Percentiles rank a stretch among this genome's conserved stretches.
phyloP scores from a whole-genome alignment of 1,140 invertebrate genomes.

The Bombus affinis region DNA sequence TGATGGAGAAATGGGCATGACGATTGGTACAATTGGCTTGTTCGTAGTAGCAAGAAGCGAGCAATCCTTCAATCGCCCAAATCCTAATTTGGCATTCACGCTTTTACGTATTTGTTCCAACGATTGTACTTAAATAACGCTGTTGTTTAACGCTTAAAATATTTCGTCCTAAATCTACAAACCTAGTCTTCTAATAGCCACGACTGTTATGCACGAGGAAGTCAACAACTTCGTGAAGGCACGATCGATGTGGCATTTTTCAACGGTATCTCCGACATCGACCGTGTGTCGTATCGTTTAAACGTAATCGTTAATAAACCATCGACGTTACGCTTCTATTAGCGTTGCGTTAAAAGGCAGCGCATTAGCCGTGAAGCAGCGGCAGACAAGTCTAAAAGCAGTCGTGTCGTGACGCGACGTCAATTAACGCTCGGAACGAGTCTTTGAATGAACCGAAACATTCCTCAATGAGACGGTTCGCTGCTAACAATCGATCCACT shows the following conservation, averaged over 20 bases:
- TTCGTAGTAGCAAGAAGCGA: not conserved
- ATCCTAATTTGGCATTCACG: not conserved
- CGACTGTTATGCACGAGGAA: not conserved
- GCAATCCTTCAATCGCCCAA: too few relatives aligned
- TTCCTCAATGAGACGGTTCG: not conserved
- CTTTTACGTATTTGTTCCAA: not conserved
- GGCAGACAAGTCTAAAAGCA: not conserved
- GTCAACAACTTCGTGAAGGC: not conserved
- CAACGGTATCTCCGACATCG: not conserved
- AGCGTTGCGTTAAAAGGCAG: not conserved
- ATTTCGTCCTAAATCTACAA: not conserved
- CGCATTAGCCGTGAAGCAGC: not conserved
- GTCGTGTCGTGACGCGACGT: conserved; percentile 24
- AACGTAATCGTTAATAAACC: conserved; percentile 1
- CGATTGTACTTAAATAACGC: not conserved
- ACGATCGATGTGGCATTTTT: not conserved
- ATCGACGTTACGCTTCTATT: not conserved
- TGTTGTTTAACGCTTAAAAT: too few relatives aligned
- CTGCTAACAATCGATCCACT: not conserved
- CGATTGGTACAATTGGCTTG: not conserved
- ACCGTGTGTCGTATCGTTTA: conserved; percentile 1
- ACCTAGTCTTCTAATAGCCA: not conserved
- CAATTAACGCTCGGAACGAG: conserved; percentile 6
- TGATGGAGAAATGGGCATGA: not conserved
- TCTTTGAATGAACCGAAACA: conserved; percentile 2